phyloP scores from a whole-genome alignment of 1,140 invertebrate genomes.

The Trichoplusia ni region DNA sequence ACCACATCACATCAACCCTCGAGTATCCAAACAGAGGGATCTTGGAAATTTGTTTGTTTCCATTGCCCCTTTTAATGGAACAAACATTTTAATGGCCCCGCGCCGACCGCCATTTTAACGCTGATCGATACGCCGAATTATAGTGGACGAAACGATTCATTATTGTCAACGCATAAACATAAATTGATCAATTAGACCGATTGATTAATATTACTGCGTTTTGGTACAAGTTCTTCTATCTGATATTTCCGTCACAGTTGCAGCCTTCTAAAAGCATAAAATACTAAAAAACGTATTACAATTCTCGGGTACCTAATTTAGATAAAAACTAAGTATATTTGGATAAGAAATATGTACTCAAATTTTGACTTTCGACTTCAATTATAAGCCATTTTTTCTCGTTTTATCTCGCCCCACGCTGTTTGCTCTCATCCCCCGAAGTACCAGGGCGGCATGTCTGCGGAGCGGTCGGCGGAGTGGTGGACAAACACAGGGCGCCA shows the following conservation, averaged over 20 bases:
- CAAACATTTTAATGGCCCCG: conserved; percentile 67
- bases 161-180: not conserved
- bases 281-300: no score
- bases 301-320: no score
- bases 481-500: conserved; percentile 63
- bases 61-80: conserved; percentile 72
- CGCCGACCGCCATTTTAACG: conserved; percentile 42
- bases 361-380: no score
- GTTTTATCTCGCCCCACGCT: not conserved
- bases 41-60: conserved; percentile 57
- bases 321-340: no score
- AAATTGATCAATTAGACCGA: not conserved
- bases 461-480: conserved; percentile 46
- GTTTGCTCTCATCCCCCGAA: conserved; percentile 46
- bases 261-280: no score
- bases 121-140: conserved; percentile 42
- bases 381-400: no score
- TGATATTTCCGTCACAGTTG: not conserved
- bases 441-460: conserved; percentile 50
- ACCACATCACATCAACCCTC: conserved; percentile 1
- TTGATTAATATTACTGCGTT: not conserved
- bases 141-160: conserved; percentile 15
- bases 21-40: conserved; percentile 30
- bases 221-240: not conserved
- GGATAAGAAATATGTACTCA: no score